Conservation (phyloP, 2,888 invertebrate species). For the Chrysomela aeneicollis region DNA sequence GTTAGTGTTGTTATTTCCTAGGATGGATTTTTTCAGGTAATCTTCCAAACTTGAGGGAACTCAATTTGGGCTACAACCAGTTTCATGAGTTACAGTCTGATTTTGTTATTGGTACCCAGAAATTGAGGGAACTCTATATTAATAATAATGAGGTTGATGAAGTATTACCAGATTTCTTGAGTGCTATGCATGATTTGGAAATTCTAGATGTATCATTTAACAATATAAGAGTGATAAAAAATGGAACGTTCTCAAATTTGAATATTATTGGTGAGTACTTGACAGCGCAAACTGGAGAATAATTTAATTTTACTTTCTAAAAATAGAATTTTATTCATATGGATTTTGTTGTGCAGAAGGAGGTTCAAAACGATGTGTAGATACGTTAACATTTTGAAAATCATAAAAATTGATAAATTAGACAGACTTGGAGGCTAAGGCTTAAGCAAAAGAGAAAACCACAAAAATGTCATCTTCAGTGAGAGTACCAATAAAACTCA, state of each 20-base stretch:
- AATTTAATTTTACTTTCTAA: too few species aligned
- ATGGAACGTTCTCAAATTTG: neutral
- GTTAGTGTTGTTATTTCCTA: neutral
- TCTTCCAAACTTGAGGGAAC: conserved; percentile 19
- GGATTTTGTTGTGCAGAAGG: too few species aligned
- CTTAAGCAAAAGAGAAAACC: too few species aligned
- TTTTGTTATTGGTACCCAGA: neutral
- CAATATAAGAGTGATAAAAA: neutral
- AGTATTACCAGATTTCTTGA: neutral
- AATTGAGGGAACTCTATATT: neutral
- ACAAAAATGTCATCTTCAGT: too few species aligned
- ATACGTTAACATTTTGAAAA: too few species aligned
- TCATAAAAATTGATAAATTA: too few species aligned
- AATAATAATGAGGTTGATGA: conserved; percentile 8
- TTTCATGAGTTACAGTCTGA: conserved; percentile 6
- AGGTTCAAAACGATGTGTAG: too few species aligned
- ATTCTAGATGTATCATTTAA: conserved; percentile 7
- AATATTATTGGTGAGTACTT: conserved; percentile 4
- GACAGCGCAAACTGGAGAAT: too few species aligned
- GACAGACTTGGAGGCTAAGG: too few species aligned
- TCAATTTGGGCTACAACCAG: conserved; percentile 18
- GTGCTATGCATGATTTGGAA: neutral
- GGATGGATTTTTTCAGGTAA: conserved; percentile 20
- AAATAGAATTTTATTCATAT: too few species aligned
- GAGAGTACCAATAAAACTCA: too few species aligned